Base-by-base conservation (phyloP, 2,797 vertebrate genomes). In the Danio albolineatus region DNA sequence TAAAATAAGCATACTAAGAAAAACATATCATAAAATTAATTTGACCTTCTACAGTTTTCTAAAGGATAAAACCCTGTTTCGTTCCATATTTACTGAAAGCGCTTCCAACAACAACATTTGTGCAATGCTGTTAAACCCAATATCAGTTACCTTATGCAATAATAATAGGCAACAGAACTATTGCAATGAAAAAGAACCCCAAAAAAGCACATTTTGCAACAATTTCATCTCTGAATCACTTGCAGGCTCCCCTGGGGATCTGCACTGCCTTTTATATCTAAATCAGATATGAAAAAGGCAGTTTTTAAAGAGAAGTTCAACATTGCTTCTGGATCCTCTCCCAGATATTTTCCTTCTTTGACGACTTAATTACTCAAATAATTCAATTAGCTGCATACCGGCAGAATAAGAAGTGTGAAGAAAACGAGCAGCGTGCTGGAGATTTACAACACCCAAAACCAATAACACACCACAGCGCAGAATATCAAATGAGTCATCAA, bases 291-390 rank as follows among this genome's bases (percentile, higher is more conserved):
- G 51, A 21, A 79, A 65, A 59, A 77, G 51, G 8, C 76, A 51
- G 43, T 60, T 1, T 54, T 78, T 78, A 78, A 70, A 48, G 60
- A 70, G 51, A 80, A 73, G 44, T 82, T 84, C 12, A 64, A 80
- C 64, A 80, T 13, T 44, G 43, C 70, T 80, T 70, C 73, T 86
- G 82, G 85, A 84, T 75, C 38, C 53, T 62, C 71, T 83, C 85
- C 82, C 73, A 82, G 77, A 80, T 80, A 80, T 60, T 38, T 48
- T 59, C 21, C 49, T 71, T 75, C 78, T 57, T 73, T 56, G 59
- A 73, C 80, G 53, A 19, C 46, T 82, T 80, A 80, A 82, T 82
- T 80, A 80, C 41, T 69, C 62, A 76, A 60, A 80, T 80, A 78
- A 82, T 80, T 84, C 12, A 86, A 84, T 82, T 80, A 82, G 73